phyloP scores from a whole-genome alignment of 2,888 invertebrate species.

The Portevinia maculata region DNA sequence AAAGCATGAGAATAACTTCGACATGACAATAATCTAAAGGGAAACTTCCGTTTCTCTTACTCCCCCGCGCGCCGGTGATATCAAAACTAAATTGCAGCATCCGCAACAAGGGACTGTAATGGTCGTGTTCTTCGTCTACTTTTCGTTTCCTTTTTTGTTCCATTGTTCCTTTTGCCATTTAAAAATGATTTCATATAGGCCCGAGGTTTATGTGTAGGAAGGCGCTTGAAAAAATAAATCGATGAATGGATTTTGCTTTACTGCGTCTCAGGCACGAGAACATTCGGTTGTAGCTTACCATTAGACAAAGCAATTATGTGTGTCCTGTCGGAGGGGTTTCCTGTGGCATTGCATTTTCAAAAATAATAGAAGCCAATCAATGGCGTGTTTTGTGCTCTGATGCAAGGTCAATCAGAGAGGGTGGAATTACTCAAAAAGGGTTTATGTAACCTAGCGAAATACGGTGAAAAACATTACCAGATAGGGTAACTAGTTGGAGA shows the following conservation, averaged over 20 bases:
- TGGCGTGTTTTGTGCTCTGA: conserved; percentile 8
- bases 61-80: conserved; percentile 30
- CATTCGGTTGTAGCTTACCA: conserved; percentile 35
- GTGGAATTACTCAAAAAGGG: not conserved
- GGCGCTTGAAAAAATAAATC: conserved; percentile 38
- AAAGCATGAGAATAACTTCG: conserved; percentile 40
- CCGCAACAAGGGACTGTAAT: conserved; percentile 41
- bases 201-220: not conserved
- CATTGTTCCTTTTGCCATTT: conserved; percentile 32
- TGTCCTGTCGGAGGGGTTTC: conserved; percentile 6
- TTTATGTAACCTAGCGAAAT: too few relatives aligned
- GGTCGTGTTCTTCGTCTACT: conserved; percentile 48
- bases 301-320: conserved; percentile 22
- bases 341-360: conserved; percentile 14
- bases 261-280: conserved; percentile 18
- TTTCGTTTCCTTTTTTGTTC: not conserved
- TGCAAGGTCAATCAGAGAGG: conserved; percentile 32
- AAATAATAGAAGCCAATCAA: conserved; percentile 58
- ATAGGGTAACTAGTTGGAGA: too few relatives aligned
- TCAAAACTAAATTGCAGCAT: conserved; percentile 65
- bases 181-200: conserved; percentile 52
- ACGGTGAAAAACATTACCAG: too few relatives aligned
- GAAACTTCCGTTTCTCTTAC: conserved; percentile 19
- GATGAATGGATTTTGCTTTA: conserved; percentile 51
- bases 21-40: conserved; percentile 54